Evolutionary conservation across 1,140 invertebrate species (phyloP), one percentile per base, ranked within the genome.

Genomic region (Rhyzopertha dominica): DNA sequence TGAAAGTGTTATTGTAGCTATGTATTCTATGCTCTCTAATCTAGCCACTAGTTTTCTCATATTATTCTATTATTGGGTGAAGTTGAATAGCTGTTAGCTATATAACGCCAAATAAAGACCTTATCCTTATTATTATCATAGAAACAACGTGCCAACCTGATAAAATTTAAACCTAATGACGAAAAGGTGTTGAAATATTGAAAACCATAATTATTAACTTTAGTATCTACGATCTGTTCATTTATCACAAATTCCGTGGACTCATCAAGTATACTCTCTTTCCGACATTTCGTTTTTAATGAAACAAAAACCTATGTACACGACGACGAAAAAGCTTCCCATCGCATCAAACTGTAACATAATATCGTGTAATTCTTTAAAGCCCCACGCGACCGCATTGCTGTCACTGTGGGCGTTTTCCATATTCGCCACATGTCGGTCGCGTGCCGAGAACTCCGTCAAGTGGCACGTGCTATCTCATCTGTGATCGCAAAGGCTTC

Each of bases 381-480:
- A 52, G 23, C 54, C 47, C 30, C 29, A 19, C 31, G 32, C 40
- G 36, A 55, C 50, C 49, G 58, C 67, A 65, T 51, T 52, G 58
- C 63, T 53, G 49, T 71, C 64, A n/a, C 8, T 8, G 35, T 23
- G 22, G 35, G 35, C 19, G 19, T 19, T 67, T 65, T 51, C 55
- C 54, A 60, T 59, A 45, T 61, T 67, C 65, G 69, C 72, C 70
- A 70, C 71, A 72, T 73, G 71, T 68, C 69, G 71, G 72, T 72
- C 70, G 69, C 70, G 70, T 70, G 69, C 67, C 60, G 63, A 62
- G 70, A 73, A 72, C 69, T 71, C 70, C 66, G 69, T 70, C 71
- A 72, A 71, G 71, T 73, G 70, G 65, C 72, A 62, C 63, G 68
- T 66, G 70, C 69, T 71, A 71, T 62, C 63, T 58, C 67, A 66